Conservation (phyloP, 2,797 vertebrate species). For the Pangasius krempfi region DNA sequence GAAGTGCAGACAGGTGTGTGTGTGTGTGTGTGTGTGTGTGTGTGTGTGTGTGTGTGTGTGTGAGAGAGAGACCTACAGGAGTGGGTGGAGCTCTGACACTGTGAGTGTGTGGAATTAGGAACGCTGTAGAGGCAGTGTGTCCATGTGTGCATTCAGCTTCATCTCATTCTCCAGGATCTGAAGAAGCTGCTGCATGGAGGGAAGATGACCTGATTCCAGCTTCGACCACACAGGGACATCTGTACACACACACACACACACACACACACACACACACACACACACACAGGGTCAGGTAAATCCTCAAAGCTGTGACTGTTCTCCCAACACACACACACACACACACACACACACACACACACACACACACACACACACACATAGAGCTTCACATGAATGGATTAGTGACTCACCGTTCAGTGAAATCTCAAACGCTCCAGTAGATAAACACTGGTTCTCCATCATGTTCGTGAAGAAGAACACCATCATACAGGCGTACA, state of each 20-base stretch:
- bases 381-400: background rate
- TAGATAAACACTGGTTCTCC: conserved; percentile 98
- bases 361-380: background rate
- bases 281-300: background rate
- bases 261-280: conserved; percentile 17
- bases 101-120: conserved; percentile 82
- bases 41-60: background rate
- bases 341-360: background rate
- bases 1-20: no score
- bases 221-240: conserved; percentile 99
- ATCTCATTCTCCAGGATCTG: conserved; percentile 99
- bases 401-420: conserved; percentile 85
- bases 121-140: conserved; percentile 86
- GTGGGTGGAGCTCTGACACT: conserved; percentile 68
- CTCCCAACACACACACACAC: background rate
- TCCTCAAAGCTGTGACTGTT: background rate
- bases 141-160: conserved; percentile 98
- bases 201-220: conserved; percentile 94
- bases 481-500: conserved; percentile 99
- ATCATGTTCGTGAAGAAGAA: conserved; percentile 99
- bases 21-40: no score
- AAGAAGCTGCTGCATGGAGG: conserved; percentile 98
- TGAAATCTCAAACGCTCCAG: conserved; percentile 96
- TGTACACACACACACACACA: conserved; percentile 59
- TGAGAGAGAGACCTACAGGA: conserved; percentile 52